A percentile compares a stretch with the other conserved stretches of the same genome.
phyloP scores from a whole-genome alignment of 2,797 vertebrate species.

The Hylomyscus alleni region DNA sequence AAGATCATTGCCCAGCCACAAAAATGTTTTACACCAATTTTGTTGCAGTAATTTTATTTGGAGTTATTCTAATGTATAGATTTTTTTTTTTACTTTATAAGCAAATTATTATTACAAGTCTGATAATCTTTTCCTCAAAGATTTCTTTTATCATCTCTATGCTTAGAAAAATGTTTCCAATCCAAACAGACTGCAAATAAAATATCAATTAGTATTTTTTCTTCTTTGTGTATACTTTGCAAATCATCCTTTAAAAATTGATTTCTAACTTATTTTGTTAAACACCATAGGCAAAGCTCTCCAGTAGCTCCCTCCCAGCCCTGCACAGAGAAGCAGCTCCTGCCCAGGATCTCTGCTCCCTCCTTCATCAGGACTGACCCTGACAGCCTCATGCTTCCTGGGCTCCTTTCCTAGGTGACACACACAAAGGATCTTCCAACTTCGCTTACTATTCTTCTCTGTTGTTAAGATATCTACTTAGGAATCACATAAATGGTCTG shows the following conservation, averaged over 20 bases:
- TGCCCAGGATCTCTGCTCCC: background rate
- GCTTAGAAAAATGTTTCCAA: conserved; percentile 29
- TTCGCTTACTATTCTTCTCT: background rate
- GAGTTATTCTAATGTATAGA: background rate
- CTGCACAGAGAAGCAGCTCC: background rate
- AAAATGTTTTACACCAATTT: conserved; percentile 47
- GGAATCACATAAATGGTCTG: background rate
- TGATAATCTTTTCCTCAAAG: conserved; percentile 26
- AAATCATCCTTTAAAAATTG: conserved; percentile 5
- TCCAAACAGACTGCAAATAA: conserved; percentile 18
- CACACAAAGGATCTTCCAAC: background rate
- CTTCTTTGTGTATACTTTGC: conserved; percentile 44
- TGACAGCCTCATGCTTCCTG: background rate
- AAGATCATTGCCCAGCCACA: too few species aligned
- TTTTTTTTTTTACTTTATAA: conserved; percentile 9
- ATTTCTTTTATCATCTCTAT: conserved; percentile 16
- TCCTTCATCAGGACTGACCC: background rate
- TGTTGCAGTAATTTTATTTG: conserved; percentile 33
- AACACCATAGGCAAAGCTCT: background rate
- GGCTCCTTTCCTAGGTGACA: background rate
- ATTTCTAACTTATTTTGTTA: background rate
- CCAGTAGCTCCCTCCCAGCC: background rate
- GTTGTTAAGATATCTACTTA: background rate
- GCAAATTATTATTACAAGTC: background rate
- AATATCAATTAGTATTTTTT: conserved; percentile 35